Evolutionary conservation across 2,888 invertebrate species (phyloP).

Genomic region (Lasioglossum pauxillum): DNA sequence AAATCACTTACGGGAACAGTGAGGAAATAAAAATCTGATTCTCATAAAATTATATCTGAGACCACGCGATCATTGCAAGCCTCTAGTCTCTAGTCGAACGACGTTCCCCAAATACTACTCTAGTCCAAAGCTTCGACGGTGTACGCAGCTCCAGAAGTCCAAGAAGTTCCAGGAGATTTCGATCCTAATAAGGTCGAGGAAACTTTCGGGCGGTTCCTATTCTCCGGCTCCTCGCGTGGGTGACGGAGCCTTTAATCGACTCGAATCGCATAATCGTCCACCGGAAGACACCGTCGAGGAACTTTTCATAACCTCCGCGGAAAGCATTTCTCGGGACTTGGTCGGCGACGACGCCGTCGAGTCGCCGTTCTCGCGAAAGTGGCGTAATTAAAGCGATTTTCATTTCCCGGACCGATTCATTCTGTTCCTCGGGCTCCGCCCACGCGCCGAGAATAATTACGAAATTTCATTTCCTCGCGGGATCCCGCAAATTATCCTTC

Average conservation of each 20-base stretch:
- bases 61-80: too few relatives aligned
- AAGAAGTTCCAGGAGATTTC: neutral
- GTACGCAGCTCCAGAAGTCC: neutral
- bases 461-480: conserved; percentile 42
- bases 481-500: conserved; percentile 35
- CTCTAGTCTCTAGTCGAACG: too few relatives aligned
- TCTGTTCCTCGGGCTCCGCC: neutral
- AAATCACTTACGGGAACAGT: too few relatives aligned
- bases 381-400: conserved; percentile 53
- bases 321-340: conserved; percentile 16
- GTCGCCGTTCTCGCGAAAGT: conserved; percentile 13
- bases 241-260: neutral
- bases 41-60: too few relatives aligned
- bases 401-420: conserved; percentile 47
- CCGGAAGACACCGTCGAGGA: neutral
- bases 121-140: neutral
- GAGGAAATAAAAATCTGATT: too few relatives aligned
- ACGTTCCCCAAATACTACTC: neutral
- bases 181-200: neutral
- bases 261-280: conserved; percentile 5
- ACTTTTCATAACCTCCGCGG: conserved; percentile 26
- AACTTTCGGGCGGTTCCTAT: neutral
- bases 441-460: conserved; percentile 33
- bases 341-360: conserved; percentile 17
- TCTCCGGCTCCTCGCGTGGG: neutral